Percentiles rank a stretch among this genome's conserved stretches.
phyloP scores from a whole-genome alignment of 2,113 vertebrate genomes.

The Calidris pygmaea region DNA sequence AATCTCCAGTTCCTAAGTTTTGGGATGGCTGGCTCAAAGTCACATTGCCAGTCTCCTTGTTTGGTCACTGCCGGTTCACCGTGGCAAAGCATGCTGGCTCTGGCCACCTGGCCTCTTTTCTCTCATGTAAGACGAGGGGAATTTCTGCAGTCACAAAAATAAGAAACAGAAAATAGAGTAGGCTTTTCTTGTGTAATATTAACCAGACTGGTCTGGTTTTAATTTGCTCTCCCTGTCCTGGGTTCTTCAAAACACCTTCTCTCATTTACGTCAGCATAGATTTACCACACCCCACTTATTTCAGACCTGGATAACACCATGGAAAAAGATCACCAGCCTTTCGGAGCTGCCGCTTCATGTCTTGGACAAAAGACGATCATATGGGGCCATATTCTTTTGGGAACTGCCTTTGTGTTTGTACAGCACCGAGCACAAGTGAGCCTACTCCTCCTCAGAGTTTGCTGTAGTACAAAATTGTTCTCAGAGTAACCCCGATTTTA shows the following conservation, averaged over 20 bases:
- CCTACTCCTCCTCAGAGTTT: neutral
- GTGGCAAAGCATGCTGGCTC: neutral
- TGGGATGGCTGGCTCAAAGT: neutral
- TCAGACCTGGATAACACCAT: slow-evolving; percentile 40
- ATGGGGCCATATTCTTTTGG: neutral
- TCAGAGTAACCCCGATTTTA: neutral
- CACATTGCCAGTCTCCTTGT: neutral
- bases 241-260: slow-evolving; percentile 54
- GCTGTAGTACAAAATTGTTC: neutral
- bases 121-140: neutral
- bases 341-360: neutral
- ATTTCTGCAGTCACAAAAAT: slow-evolving; percentile 9
- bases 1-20: neutral
- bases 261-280: slow-evolving; percentile 39
- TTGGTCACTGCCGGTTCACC: neutral
- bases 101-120: neutral
- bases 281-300: slow-evolving; percentile 57
- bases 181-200: slow-evolving; percentile 10
- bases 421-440: neutral
- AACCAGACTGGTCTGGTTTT: slow-evolving; percentile 31
- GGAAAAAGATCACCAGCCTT: slow-evolving; percentile 47
- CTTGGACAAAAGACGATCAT: neutral
- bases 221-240: slow-evolving; percentile 21
- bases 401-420: neutral
- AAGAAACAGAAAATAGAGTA: slow-evolving; percentile 2